Evolutionary conservation across 53 echinoderm and acorn worm genomes (phyloP).

Genomic region (Patiria pectinifera): DNA sequence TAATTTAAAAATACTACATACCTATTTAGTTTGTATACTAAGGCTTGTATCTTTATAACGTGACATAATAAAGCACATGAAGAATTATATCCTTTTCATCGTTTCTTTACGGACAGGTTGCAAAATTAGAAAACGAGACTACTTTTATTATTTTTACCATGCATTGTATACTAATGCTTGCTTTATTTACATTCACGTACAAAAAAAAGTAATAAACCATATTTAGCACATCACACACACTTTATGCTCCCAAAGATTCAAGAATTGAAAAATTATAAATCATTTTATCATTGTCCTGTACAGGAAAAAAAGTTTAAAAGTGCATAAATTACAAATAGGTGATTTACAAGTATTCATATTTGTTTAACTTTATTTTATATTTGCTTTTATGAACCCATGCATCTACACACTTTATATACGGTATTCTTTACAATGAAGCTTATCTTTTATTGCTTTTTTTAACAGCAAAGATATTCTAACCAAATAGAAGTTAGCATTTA

Average conservation of each 20-base stretch:
- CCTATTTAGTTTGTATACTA: too few relatives aligned
- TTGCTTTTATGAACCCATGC: background rate
- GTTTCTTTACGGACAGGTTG: too few relatives aligned
- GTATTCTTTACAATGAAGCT: background rate
- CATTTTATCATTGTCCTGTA: background rate
- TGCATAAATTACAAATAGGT: background rate
- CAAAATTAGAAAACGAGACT: too few relatives aligned
- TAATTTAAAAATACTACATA: too few relatives aligned
- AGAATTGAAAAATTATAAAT: background rate
- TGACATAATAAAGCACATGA: too few relatives aligned
- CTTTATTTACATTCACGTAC: background rate
- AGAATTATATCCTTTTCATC: too few relatives aligned
- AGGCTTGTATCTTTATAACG: too few relatives aligned
- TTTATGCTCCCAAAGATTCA: background rate
- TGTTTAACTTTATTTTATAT: background rate
- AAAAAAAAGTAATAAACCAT: background rate
- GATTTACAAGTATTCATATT: background rate
- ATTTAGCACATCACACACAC: constrained; percentile 15
- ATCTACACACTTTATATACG: background rate
- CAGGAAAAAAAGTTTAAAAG: too few relatives aligned
- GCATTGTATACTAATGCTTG: background rate
- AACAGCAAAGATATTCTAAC: too few relatives aligned
- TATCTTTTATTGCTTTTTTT: too few relatives aligned
- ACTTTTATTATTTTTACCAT: background rate
- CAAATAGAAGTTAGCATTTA: too few relatives aligned